These are phyloP conservation scores for Euzophera pinguis DNA, from an alignment of 2,888 invertebrate species.

Conservation along the genomic window DNA sequence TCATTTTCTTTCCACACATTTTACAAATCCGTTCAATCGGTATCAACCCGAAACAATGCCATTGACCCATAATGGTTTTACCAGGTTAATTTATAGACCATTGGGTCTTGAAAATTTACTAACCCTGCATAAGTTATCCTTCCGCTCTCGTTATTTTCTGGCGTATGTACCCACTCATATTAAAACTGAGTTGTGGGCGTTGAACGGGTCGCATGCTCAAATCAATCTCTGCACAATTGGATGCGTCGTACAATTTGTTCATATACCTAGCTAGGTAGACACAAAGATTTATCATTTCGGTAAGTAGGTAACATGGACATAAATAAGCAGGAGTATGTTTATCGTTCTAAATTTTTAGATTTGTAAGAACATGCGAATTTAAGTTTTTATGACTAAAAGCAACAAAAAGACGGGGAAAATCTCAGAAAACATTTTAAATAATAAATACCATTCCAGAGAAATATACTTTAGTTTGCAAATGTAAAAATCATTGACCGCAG, in stretches of 20 bases:
- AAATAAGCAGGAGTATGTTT: no score
- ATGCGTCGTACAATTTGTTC: neutral
- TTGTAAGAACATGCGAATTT: no score
- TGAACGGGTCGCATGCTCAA: constrained; percentile 24
- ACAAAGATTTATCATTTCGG: no score
- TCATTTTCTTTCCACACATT: no score
- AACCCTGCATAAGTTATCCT: no score
- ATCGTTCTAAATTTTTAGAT: no score
- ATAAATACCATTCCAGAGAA: constrained; percentile 8
- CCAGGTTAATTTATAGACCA: no score
- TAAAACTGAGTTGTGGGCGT: constrained; percentile 18
- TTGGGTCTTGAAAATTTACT: no score
- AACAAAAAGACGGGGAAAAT: neutral
- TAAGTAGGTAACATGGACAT: no score
- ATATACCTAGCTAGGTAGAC: neutral
- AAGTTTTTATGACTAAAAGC: neutral
- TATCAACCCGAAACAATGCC: no score
- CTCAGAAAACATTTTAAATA: neutral
- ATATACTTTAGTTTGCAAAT: constrained; percentile 19
- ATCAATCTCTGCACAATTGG: constrained; percentile 24
- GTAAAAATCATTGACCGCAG: constrained; percentile 19
- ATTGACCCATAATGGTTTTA: no score
- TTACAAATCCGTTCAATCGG: no score
- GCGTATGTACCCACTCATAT: neutral
- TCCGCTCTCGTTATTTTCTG: neutral